Base-by-base conservation (phyloP, 2,113 vertebrate genomes). In the Oxyruncus cristatus region DNA sequence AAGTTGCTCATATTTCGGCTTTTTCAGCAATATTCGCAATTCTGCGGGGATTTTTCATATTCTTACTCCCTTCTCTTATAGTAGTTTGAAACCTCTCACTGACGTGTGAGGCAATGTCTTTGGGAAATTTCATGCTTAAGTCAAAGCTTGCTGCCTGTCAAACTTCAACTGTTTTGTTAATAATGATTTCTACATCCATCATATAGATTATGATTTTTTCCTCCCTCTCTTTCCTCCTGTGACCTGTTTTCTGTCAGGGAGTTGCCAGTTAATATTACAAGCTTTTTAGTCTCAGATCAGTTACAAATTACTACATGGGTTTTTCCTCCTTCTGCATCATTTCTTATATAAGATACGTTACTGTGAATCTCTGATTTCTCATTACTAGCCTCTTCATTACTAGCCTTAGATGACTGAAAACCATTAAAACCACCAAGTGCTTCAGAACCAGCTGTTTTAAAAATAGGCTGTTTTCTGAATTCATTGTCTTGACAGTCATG, bases 151-250 rank as follows among this genome's bases (percentile, higher is more conserved):
- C 41, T 6, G 1, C 19, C 35, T 42, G 19, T 56, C 5, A 19
- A 58, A 49, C 2, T 20, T 11, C 30, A 70, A 3, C 22, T 63
- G 8, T 61, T 93, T 71, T 72, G 27, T 27, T 82, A 85, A 56
- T 56, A 78, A 55, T 11, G 12, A 39, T 88, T 55, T 89, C 52
- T 85, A 56, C 12, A 24, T 56, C 52, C 32, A 62, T 67, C 28
- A 19, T 23, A 50, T 17, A 13, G 6, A 15, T 72, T 39, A 32
- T 32, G 12, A 1, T 13, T 42, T 67, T n/a, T 28, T 47, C 4
- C 5, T 1, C 3, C 1, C 1, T 5, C 1, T 3, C 4, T 62
- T 67, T 35, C 19, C 59, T 87, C 11, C 27, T 59, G 32, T 46
- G 47, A 80, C 39, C 27, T 72, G 27, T 76, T 89, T 66, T 86